Percentiles rank a stretch among this genome's conserved stretches.
Evolutionary conservation across 2,797 vertebrate species (phyloP).

Genomic region (Rhynchotus rufescens): DNA sequence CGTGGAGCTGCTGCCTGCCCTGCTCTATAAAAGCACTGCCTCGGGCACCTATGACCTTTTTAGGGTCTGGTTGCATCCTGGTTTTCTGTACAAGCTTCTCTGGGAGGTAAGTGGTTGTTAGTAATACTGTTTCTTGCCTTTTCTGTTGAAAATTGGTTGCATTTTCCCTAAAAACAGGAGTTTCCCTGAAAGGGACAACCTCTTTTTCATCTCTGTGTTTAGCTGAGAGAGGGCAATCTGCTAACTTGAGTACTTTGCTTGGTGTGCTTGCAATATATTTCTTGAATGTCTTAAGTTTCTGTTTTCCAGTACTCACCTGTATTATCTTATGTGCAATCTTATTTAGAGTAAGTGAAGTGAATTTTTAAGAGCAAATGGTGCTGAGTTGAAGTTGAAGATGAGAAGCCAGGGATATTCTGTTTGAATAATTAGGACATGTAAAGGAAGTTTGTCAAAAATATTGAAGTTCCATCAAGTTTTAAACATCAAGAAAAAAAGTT

Average conservation of each 20-base stretch:
- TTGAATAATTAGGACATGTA: background rate
- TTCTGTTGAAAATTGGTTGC: background rate
- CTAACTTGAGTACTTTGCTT: accelerated
- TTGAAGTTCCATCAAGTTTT: background rate
- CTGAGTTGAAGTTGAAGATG: background rate
- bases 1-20: accelerated
- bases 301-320: accelerated
- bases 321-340: accelerated
- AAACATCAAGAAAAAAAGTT: background rate
- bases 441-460: background rate
- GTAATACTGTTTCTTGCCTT: accelerated
- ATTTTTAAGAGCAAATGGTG: accelerated
- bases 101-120: accelerated
- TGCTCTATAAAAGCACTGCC: accelerated
- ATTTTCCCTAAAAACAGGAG: background rate
- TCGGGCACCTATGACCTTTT: accelerated
- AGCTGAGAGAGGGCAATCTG: background rate
- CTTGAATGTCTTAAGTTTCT: background rate
- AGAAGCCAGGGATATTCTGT: background rate
- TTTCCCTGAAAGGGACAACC: background rate
- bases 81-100: accelerated
- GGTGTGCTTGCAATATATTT: accelerated
- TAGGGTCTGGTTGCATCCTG: accelerated
- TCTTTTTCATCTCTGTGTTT: accelerated
- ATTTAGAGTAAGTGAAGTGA: background rate